Evolutionary conservation across 2,113 vertebrate genomes (phyloP), one percentile per base, ranked within the genome.

Genomic region (Chloebia gouldiae): DNA sequence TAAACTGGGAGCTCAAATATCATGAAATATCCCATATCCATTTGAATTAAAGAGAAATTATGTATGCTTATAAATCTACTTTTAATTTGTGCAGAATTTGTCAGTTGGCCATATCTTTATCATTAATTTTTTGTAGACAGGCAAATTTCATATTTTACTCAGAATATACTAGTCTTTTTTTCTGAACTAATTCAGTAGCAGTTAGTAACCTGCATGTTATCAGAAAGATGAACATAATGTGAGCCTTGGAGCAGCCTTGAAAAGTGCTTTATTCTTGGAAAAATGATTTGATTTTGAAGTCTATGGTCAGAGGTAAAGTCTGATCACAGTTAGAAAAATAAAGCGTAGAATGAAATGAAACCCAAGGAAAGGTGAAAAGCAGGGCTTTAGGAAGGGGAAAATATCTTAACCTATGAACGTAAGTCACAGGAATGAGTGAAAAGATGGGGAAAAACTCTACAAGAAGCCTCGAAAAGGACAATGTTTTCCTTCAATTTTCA

Each of bases 41-140:
- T 96, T 95, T 93, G 49, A 86, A 79, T 85, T 92, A 86, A 92
- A 88, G 45, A 90, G 51, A 89, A 96, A 91, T 78, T 45, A 86
- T 60, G 27, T 78, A 76, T 50, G 39, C 69, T 94, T 96, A 64
- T 40, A 97, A 93, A 92, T 86, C 63, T 45, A 77, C 53, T 93
- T 95, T 93, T 69, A 64, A 84, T 66, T 76, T 86, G 49, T 76
- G 59, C 7, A 83, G 37, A 92, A 70, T 57, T 91, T 81, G 57
- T 81, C 76, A 88, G 13, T 40, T 65, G 22, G 37, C 28, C 37
- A 19, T 49, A 88, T 65, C 72, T 61, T 50, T 69, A 87, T 66
- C 47, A 59, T 23, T 93, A 16, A 39, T 35, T 87, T 90, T 92
- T 92, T 95, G 92, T 81, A 44, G 17, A 44, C 27, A 90, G 61